phyloP scores from a whole-genome alignment of 2,113 vertebrate genomes.

The Lycocorax pyrrhopterus region DNA sequence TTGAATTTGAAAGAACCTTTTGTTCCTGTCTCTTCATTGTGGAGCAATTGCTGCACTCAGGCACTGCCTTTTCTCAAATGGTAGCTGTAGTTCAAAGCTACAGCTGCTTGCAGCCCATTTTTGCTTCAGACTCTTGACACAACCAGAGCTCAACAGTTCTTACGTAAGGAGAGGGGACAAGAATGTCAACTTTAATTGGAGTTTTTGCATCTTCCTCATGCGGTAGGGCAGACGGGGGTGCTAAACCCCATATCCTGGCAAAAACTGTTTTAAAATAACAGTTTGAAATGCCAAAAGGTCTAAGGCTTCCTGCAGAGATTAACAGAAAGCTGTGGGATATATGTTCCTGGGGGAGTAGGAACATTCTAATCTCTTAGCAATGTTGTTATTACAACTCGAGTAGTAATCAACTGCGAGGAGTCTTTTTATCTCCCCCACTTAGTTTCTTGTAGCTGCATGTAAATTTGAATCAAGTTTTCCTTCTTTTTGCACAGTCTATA shows the following conservation, averaged over 20 bases:
- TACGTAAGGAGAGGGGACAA: neutral
- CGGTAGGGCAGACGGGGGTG: accelerated
- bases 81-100: neutral
- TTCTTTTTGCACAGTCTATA: neutral
- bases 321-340: neutral
- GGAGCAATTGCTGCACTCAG: neutral
- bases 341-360: neutral
- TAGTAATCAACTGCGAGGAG: neutral
- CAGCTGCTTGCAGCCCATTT: neutral
- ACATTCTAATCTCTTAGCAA: neutral
- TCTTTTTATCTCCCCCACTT: neutral
- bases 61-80: neutral
- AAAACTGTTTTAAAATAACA: neutral
- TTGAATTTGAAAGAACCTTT: neutral
- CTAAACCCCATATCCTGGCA: neutral
- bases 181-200: neutral
- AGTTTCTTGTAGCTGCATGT: neutral
- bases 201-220: neutral
- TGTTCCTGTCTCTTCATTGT: neutral
- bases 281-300: neutral
- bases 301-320: neutral
- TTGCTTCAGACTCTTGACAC: neutral
- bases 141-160: neutral
- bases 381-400: neutral
- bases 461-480: neutral